Conservation (phyloP, 2,113 vertebrate species). For the Neotoma lepida region DNA sequence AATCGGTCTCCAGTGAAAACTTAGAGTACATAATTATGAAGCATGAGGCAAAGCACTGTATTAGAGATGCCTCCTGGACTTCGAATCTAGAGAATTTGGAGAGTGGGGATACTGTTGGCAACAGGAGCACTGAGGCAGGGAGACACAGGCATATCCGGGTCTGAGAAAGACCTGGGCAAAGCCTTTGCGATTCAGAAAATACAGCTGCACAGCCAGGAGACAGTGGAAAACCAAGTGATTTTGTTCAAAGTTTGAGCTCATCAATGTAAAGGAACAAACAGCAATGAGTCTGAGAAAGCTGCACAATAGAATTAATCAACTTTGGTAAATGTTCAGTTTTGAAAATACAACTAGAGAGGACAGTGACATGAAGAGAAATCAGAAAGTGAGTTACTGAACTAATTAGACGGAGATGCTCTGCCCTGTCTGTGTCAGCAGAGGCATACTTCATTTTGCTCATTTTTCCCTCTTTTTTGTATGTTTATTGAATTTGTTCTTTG, state of each 20-base stretch:
- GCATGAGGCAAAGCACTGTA: background rate
- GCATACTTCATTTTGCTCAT: background rate
- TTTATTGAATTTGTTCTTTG: background rate
- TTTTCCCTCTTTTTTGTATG: background rate
- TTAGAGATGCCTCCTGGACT: constrained; percentile 4
- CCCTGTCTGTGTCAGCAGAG: background rate
- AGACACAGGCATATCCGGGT: background rate
- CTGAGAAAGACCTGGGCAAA: background rate
- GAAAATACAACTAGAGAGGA: background rate
- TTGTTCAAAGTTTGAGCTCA: background rate
- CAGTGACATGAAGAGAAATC: background rate
- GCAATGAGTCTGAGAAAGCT: background rate
- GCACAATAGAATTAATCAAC: background rate
- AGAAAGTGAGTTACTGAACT: background rate
- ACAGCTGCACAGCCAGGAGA: background rate
- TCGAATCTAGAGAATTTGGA: background rate
- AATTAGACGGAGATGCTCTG: background rate
- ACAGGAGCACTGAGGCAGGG: background rate
- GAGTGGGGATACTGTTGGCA: background rate
- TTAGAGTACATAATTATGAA: background rate
- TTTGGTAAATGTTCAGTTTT: background rate
- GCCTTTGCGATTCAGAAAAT: background rate
- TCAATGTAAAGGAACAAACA: background rate
- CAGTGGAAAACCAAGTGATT: background rate
- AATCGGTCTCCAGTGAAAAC: background rate